Evolutionary conservation across 2,113 vertebrate species (phyloP).

Genomic region (Sterrhoptilus dennistouni): DNA sequence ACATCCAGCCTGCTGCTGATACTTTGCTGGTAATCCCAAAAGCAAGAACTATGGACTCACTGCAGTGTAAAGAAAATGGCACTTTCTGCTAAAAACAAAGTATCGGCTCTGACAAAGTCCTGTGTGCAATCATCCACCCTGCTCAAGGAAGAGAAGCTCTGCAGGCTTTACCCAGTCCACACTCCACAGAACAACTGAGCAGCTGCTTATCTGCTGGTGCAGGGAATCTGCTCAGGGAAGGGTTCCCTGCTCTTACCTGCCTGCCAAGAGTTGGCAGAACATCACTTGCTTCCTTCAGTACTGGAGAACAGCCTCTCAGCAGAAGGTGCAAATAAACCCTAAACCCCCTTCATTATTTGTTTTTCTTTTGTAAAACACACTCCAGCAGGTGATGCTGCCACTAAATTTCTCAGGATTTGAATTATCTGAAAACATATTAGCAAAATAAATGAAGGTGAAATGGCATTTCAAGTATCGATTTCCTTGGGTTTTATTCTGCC

Average conservation of each 20-base stretch:
- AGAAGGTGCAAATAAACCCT: neutral
- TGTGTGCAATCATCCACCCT: neutral
- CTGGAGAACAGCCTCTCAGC: neutral
- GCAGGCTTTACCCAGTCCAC: neutral
- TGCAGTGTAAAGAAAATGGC: neutral
- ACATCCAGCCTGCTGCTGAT: slow-evolving; percentile 25
- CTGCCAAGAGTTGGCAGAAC: neutral
- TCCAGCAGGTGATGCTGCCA: slow-evolving; percentile 10
- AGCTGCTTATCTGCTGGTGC: neutral
- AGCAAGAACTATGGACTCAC: neutral
- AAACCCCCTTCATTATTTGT: neutral
- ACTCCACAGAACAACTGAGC: neutral
- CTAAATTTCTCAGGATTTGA: neutral
- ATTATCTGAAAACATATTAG: neutral
- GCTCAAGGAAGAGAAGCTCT: neutral
- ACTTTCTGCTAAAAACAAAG: neutral
- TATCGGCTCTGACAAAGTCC: neutral
- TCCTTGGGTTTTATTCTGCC: neutral
- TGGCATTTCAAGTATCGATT: neutral
- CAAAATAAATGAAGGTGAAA: neutral
- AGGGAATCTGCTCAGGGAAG: neutral
- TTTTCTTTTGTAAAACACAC: neutral
- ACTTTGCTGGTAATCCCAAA: neutral
- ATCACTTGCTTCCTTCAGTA: neutral
- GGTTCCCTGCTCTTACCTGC: neutral